A percentile compares a stretch with the other conserved stretches of the same genome.
These are phyloP conservation scores for Linurgus olivaceus DNA, from an alignment of 2,797 vertebrate genomes.

Conservation along the genomic window DNA sequence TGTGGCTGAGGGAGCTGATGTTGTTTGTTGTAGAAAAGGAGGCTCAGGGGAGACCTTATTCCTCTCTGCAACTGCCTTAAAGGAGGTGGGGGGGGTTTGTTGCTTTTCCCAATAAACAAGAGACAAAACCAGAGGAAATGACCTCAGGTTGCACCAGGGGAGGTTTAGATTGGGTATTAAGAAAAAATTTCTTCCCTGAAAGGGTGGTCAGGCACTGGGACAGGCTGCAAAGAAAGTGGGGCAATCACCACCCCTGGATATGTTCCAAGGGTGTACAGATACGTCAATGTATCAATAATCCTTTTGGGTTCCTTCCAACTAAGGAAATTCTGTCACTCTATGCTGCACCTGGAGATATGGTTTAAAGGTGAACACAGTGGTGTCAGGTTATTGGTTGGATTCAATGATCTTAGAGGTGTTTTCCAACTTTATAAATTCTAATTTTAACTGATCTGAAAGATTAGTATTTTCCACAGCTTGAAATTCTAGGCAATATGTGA, in stretches of 20 bases:
- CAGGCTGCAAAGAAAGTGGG: background rate
- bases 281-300: background rate
- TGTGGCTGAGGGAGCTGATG: background rate
- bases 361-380: background rate
- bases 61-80: background rate
- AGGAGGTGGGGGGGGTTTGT: rapidly evolving
- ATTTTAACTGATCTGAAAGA: background rate
- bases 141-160: background rate
- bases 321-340: background rate
- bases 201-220: background rate
- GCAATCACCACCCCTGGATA: background rate
- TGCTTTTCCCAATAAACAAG: background rate
- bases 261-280: background rate
- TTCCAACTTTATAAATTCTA: background rate
- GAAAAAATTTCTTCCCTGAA: background rate
- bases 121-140: background rate
- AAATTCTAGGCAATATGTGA: background rate
- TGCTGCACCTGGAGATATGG: too few relatives aligned
- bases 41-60: background rate
- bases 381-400: background rate
- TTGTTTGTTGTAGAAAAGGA: background rate
- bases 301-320: background rate
- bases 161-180: background rate
- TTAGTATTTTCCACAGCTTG: background rate
- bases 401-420: background rate